Base-by-base conservation (phyloP, 1,140 invertebrate genomes). In the Tetranychus cinnabarinus region DNA sequence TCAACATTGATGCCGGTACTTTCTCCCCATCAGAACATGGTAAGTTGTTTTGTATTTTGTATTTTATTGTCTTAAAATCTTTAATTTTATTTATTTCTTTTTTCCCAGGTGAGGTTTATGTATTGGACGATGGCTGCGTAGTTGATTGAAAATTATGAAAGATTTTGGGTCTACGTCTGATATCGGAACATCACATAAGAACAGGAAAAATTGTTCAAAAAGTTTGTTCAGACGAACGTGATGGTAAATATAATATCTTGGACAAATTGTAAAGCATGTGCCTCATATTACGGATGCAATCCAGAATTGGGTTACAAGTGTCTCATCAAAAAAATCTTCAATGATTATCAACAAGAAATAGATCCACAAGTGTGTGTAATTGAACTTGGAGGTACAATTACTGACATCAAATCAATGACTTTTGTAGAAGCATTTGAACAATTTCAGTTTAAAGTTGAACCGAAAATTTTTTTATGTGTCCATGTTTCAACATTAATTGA, bases 91-190 rank as follows among this genome's bases (percentile, higher is more conserved):
- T 33, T 34, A 15, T 59, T 54, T 54, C 54, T n/a, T 62, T 59
- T 68, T 69, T 63, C 76, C 60, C 71, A 93, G 89, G 90, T 69
- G 96, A 99, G 79, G 95, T 98, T 33, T 99, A 88, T 76, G 96
- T 99, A 2, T 74, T 99, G 50, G 90, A 98, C 70, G 96, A 99
- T 80, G 96, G 96, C 46, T 92, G 92, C 45, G 96, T 99, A 77
- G 96, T 99, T 33, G 96, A 99, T 99, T 63, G 96, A 96, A 47
- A 99, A 99, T 75, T 99, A 99, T 74, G 96, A 99, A 72, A 77
- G 96, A 50, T 99, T 71, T 72, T 99, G 45, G 90, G 98, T 70
- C 82, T 98, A 23, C 95, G 88, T 0, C 75, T 99, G 5, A 88
- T 89, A 70, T 79, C 80, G 62, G 90, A 97, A 66, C 98, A 99